A percentile compares a stretch with the other conserved stretches of the same genome.
Conservation (phyloP, 2,888 invertebrate genomes). For the Andricus quercusramuli region DNA sequence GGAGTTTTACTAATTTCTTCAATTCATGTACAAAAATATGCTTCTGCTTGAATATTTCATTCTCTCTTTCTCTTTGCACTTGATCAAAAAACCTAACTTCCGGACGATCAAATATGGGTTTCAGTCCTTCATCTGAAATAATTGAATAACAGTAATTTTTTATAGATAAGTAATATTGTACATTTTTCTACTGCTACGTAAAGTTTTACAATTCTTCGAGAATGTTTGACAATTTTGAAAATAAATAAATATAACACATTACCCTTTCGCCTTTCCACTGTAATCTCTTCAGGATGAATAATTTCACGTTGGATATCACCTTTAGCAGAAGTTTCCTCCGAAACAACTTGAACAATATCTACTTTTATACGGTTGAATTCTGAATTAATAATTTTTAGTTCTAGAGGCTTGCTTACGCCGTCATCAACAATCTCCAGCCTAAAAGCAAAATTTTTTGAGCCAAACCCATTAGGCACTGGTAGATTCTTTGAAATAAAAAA, state of each 20-base stretch:
- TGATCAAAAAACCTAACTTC: not conserved
- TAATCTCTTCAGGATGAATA: not conserved
- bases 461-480: not conserved
- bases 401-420: not conserved
- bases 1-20: not conserved
- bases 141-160: not conserved
- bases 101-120: not conserved
- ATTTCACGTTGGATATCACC: not conserved
- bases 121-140: not conserved
- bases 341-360: not conserved
- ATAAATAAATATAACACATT: not conserved
- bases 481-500: too few species aligned
- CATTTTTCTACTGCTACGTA: not conserved
- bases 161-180: too few species aligned
- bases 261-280: not conserved
- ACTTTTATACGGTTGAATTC: not conserved
- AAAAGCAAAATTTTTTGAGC: not conserved
- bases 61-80: not conserved
- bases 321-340: not conserved
- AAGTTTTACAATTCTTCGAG: not conserved
- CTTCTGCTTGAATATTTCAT: not conserved
- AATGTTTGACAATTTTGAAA: too few species aligned
- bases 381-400: not conserved
- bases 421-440: not conserved
- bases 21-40: not conserved